Evolutionary conservation across 2,797 vertebrate species (phyloP), one percentile per base, ranked within the genome.

Genomic region (Etheostoma nigrum): DNA sequence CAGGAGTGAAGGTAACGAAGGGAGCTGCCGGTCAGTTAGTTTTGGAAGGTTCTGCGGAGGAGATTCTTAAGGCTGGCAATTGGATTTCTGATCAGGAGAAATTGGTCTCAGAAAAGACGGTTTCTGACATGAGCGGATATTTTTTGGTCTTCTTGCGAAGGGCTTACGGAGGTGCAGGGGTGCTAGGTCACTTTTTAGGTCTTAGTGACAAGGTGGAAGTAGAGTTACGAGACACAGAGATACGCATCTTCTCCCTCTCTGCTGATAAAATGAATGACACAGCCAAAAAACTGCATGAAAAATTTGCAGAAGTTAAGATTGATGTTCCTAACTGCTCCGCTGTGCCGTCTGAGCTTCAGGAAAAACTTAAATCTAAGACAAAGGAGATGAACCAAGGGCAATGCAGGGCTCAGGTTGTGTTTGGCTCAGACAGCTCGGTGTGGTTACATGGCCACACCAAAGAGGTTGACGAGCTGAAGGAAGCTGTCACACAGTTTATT

Each of bases 111-210:
- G 74, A 93, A 19, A 76, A 11, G 15, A 62, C 44, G 11, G 57
- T 92, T 75, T 52, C 63, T 36, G 58, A 76, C 33, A 25, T 82
- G 44, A 89, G 85, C 27, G 74, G 55, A 9, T 52, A 59, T 15
- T 76, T 90, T 49, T 13, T 88, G 42, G 13, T 65, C 8, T 92
- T 94, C 65, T 15, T 94, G 1, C 85, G 59, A 23, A 80, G 67
- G 2, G 65, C 19, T 0, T 89, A 88, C 15, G 68, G 78, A 40
- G 57, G n/a, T 6, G 49, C 72, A 23, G 23, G 75, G 21, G 8
- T 6, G n/a, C 83, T 94, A 5, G 10, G 58, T 0, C 42, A 57
- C 25, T 62, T 86, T 55, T 84, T 93, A 72, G 82, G 69, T 12
- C 42, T 80, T 33, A 60, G 42, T 23, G 33, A 76, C 8, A 36